Evolutionary conservation across 2,797 vertebrate genomes (phyloP).

Genomic region (Ficedula albicollis): DNA sequence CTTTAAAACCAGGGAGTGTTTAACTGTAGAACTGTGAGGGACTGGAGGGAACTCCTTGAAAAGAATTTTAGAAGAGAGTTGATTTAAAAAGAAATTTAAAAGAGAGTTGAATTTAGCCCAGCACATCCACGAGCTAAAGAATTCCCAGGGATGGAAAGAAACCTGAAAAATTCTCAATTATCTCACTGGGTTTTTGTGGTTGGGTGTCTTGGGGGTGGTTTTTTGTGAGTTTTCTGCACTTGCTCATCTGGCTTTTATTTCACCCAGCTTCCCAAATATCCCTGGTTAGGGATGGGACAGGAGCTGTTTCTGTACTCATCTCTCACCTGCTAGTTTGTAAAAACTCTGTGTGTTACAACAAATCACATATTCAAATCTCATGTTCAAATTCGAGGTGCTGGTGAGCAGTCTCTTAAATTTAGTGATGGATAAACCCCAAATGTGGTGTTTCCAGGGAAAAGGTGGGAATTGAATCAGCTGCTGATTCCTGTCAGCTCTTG

Average conservation of each 20-base stretch:
- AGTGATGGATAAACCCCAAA: background rate
- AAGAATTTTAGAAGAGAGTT: background rate
- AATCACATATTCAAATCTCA: rapidly evolving
- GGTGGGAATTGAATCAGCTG: background rate
- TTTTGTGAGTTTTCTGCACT: background rate
- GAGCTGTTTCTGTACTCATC: background rate
- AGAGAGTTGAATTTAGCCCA: background rate
- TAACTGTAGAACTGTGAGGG: background rate
- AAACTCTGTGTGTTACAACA: background rate
- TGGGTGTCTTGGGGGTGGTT: background rate
- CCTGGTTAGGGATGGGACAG: background rate
- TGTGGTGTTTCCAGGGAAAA: background rate
- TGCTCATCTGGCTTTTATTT: background rate
- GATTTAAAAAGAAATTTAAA: background rate
- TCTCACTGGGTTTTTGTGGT: background rate
- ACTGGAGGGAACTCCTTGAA: background rate
- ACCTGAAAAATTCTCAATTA: background rate
- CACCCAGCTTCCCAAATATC: background rate
- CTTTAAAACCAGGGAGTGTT: background rate
- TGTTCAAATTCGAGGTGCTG: background rate
- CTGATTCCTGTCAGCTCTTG: background rate
- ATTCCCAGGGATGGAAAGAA: background rate
- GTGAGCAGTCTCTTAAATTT: rapidly evolving
- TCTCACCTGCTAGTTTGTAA: background rate
- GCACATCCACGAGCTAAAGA: background rate